Conservation (phyloP, 2,888 invertebrate species). For the Ornithoptera alexandrae region DNA sequence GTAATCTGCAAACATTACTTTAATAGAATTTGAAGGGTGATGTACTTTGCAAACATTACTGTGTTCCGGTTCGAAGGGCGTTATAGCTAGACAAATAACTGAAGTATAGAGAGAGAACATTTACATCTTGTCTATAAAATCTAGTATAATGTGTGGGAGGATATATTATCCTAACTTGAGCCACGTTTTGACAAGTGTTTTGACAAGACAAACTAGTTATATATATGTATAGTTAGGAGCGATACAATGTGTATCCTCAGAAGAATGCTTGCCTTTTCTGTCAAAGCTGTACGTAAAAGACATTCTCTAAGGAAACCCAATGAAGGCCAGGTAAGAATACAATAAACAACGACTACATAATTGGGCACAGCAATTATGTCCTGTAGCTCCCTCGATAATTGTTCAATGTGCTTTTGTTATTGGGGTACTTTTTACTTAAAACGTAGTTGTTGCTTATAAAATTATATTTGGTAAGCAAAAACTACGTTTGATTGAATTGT, state of each 20-base stretch:
- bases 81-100: too few relatives aligned
- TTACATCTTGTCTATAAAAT: too few relatives aligned
- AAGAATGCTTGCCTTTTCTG: background rate
- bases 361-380: slow-evolving; percentile 16
- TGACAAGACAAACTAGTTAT: too few relatives aligned
- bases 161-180: too few relatives aligned
- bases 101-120: too few relatives aligned
- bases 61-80: too few relatives aligned
- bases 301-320: background rate
- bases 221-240: background rate
- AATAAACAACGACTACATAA: background rate
- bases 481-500: too few relatives aligned
- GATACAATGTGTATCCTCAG: background rate
- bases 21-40: too few relatives aligned
- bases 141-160: too few relatives aligned
- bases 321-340: background rate
- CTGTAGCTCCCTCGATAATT: slow-evolving; percentile 6
- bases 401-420: slow-evolving; percentile 11
- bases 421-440: background rate
- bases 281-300: background rate
- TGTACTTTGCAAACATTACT: too few relatives aligned
- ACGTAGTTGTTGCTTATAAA: background rate
- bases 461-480: slow-evolving; percentile 4
- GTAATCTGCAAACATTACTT: too few relatives aligned
- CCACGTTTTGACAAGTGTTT: too few relatives aligned